Percentiles rank a stretch among this genome's conserved stretches.
These are phyloP conservation scores for Ischnus inquisitorius DNA, from an alignment of 2,888 invertebrate species.

Conservation along the genomic window DNA sequence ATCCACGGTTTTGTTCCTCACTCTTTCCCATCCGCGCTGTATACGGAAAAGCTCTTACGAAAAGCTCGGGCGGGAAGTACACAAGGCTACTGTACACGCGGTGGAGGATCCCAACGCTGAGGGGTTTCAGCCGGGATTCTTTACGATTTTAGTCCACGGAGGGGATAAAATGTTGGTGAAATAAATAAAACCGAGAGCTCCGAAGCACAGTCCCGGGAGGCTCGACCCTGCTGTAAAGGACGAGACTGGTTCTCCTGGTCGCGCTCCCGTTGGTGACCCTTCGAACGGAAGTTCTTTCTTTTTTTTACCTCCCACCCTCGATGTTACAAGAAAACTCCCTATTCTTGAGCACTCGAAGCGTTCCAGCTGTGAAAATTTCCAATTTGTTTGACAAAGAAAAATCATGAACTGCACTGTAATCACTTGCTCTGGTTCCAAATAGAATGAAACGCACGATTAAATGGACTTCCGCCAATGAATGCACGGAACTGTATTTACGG, in stretches of 20 bases:
- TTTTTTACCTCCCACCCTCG: neutral
- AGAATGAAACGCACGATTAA: no score
- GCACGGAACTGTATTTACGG: no score
- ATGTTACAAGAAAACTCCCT: neutral
- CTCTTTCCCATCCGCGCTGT: slow-evolving; percentile 12
- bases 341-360: neutral
- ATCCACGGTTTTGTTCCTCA: neutral
- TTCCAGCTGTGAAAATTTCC: neutral
- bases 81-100: neutral
- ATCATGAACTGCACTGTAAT: neutral
- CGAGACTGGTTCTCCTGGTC: slow-evolving; percentile 51
- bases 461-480: no score
- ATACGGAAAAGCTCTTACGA: slow-evolving; percentile 29
- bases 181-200: slow-evolving; percentile 65
- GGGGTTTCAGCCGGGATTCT: slow-evolving; percentile 57
- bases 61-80: slow-evolving; percentile 2
- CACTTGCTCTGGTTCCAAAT: neutral
- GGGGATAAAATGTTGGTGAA: slow-evolving; percentile 65
- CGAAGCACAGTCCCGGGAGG: slow-evolving; percentile 57
- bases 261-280: slow-evolving; percentile 33
- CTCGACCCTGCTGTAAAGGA: slow-evolving; percentile 61
- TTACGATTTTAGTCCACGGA: slow-evolving; percentile 54
- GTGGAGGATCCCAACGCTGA: slow-evolving; percentile 14
- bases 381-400: neutral
- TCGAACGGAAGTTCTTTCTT: neutral